Percentiles rank a stretch among this genome's conserved stretches.
phyloP scores from a whole-genome alignment of 2,113 vertebrate species.

The Xerus inauris region DNA sequence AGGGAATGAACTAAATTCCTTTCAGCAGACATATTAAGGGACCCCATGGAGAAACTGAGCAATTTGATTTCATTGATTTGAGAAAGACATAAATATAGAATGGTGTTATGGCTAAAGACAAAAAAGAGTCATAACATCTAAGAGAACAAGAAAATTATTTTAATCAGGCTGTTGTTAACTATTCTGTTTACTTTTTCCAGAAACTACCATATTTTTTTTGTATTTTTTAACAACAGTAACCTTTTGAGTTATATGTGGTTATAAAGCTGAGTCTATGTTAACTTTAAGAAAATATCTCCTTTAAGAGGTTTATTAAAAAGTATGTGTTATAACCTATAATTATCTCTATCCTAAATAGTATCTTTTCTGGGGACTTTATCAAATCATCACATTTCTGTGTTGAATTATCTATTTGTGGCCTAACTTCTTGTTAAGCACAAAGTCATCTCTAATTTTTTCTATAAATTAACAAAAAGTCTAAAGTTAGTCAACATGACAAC shows the following conservation, averaged over 20 bases:
- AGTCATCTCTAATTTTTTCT: not conserved
- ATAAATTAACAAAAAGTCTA: not conserved
- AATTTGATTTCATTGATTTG: constrained; percentile 22
- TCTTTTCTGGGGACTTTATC: not conserved
- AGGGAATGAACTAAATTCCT: not conserved
- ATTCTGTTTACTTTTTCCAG: not conserved
- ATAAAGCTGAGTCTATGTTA: constrained; percentile 2
- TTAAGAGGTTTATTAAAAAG: constrained; percentile 28
- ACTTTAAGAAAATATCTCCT: not conserved
- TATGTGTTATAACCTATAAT: constrained; percentile 3
- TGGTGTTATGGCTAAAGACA: not conserved
- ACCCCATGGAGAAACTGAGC: not conserved
- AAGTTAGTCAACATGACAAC: not conserved
- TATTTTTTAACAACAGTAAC: not conserved
- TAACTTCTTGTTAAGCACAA: not conserved
- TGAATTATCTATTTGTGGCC: not conserved
- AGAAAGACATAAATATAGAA: not conserved
- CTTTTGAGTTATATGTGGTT: not conserved
- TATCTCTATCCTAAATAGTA: not conserved
- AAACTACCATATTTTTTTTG: not conserved
- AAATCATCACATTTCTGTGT: not conserved
- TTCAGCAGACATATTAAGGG: not conserved
- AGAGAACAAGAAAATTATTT: not conserved
- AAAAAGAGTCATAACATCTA: not conserved
- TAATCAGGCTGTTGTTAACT: not conserved